Base-by-base conservation (phyloP, 2,797 vertebrate genomes). In the Ambastaia sidthimunki region DNA sequence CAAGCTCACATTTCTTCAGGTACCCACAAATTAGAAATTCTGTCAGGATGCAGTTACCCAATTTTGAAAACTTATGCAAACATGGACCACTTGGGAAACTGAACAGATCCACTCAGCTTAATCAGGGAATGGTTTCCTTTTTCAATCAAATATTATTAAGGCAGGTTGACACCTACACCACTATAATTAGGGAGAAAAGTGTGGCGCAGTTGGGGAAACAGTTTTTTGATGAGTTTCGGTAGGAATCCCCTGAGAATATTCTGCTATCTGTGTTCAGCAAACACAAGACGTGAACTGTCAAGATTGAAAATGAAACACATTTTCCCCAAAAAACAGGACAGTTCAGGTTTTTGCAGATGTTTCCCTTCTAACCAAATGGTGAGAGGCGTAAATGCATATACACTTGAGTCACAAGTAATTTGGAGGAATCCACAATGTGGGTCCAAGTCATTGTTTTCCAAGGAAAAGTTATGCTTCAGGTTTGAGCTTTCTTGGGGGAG, bases 111-210 rank as follows among this genome's bases (percentile, higher is more conserved):
- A 63, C 76, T 71, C 76, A 71, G 67, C 76, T 63, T 71, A 78
- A 71, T 62, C 67, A 70, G 41, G 57, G 76, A 78, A 71, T 70
- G 75, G 54, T 78, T 78, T 78, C 25, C 44, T 78, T 78, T 78
- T 78, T 59, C 76, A 62, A 71, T 71, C 76, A 78, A 78, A 71
- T 78, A 62, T 70, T 71, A 78, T 78, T 78, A 71, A 78, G 76
- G 70, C 66, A 60, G 75, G 66, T 70, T 70, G 75, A 77, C 76
- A 71, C 67, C 76, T 71, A 70, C 67, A 78, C 55, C 44, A 71
- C 55, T 63, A 78, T 71, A 70, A 63, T 78, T 71, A 78, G 50
- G 76, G 16, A 78, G 44, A 68, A 78, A 71, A 62, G 44, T 78
- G 54, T 78, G 44, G 44, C 3, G 12, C 67, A 78, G n/a, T 78